A percentile compares a stretch with the other conserved stretches of the same genome.
Evolutionary conservation across 30 jellyfish, hydroid and myxozoan genomes (phyloP).

Genomic region (Pelagia noctiluca): DNA sequence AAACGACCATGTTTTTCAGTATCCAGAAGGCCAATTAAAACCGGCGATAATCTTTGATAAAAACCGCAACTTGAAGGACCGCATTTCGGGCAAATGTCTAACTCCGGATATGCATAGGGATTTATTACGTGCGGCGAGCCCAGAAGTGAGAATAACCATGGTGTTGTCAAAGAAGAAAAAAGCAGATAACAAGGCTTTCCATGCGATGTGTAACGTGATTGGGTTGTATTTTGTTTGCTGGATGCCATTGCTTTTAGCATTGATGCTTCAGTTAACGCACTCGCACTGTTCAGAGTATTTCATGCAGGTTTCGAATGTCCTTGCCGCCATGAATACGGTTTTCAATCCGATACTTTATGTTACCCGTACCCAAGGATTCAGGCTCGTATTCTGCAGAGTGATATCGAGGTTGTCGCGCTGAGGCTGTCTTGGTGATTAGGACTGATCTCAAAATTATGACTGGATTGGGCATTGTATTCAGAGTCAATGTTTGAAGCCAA

Average conservation of each 20-base stretch:
- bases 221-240: slow-evolving; percentile 10
- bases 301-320: slow-evolving; percentile 1
- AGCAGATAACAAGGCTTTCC: slow-evolving; percentile 1
- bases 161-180: slow-evolving; percentile 8
- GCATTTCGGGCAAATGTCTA: too few relatives aligned
- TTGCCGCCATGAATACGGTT: slow-evolving; percentile 7
- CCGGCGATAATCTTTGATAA: too few relatives aligned
- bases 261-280: not conserved
- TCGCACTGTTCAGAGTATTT: slow-evolving; percentile 1
- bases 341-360: slow-evolving; percentile 20
- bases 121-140: slow-evolving; percentile 3
- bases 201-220: not conserved
- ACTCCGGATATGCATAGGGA: too few relatives aligned
- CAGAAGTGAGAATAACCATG: slow-evolving; percentile 6
- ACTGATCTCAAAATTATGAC: too few relatives aligned
- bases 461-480: too few relatives aligned
- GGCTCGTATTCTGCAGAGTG: not conserved
- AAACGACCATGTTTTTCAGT: too few relatives aligned
- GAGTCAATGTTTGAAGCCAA: too few relatives aligned
- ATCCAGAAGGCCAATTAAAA: too few relatives aligned
- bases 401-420: not conserved
- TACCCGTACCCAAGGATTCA: slow-evolving; percentile 28
- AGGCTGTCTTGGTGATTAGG: too few relatives aligned
- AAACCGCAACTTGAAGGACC: too few relatives aligned
- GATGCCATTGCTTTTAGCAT: slow-evolving; percentile 13